Percentiles rank a stretch among this genome's conserved stretches.
Evolutionary conservation across 2,113 vertebrate genomes (phyloP).

Genomic region (Romanogobio albipinnatus): DNA sequence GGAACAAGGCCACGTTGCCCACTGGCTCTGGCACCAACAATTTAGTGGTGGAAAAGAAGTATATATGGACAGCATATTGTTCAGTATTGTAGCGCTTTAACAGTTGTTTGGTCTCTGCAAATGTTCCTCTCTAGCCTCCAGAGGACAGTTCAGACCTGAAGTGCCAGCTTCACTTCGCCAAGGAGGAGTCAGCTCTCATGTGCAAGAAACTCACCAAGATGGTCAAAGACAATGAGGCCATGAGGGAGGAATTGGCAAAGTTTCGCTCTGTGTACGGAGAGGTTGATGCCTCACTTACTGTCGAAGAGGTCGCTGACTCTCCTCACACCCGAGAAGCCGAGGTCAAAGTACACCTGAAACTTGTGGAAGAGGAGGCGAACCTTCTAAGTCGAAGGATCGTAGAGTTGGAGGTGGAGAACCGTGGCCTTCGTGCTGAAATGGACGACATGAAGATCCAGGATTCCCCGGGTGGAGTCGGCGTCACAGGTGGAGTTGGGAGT

Average conservation of each 20-base stretch:
- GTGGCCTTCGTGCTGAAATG: conserved; percentile 94
- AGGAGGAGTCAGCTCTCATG: conserved; percentile 97
- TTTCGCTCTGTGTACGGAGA: conserved; percentile 92
- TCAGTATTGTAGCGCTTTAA: neutral
- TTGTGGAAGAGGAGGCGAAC: conserved; percentile 98
- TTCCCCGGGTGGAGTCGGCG: conserved; percentile 69
- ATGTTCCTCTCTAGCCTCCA: conserved; percentile 53
- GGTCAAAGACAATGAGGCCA: conserved; percentile 93
- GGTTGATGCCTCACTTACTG: conserved; percentile 86
- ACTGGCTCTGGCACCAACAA: neutral
- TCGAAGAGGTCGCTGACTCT: conserved; percentile 90
- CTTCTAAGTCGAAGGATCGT: conserved; percentile 94
- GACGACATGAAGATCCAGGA: conserved; percentile 91
- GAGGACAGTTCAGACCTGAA: conserved; percentile 96
- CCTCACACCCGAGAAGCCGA: conserved; percentile 94
- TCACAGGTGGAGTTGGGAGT: conserved; percentile 57
- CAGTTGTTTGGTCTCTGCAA: neutral
- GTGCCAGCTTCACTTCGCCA: conserved; percentile 97
- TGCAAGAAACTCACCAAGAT: conserved; percentile 97
- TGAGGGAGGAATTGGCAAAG: conserved; percentile 94
- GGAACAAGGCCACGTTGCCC: too few relatives aligned
- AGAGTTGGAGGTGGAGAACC: conserved; percentile 97
- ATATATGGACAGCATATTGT: neutral
- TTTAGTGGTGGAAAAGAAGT: neutral
- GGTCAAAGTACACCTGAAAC: conserved; percentile 91